phyloP scores from a whole-genome alignment of 2,888 invertebrate genomes.

The Tipula vernalis region DNA sequence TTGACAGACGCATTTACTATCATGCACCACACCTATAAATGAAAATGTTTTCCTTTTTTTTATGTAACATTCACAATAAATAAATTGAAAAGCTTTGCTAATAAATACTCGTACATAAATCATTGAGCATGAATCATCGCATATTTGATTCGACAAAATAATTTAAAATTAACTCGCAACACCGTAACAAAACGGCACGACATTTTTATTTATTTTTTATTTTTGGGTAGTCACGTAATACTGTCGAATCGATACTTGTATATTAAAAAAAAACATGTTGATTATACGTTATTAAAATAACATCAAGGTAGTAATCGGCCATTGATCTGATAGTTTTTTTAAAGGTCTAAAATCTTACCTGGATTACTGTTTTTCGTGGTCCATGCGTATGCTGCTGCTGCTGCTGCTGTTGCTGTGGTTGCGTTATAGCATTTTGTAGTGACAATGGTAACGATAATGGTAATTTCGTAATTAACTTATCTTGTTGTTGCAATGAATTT shows the following conservation, averaged over 20 bases:
- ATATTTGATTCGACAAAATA: not conserved
- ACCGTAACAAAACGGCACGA: not conserved
- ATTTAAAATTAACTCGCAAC: not conserved
- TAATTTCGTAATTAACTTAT: slow-evolving; percentile 36
- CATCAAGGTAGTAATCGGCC: not conserved
- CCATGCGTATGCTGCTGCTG: slow-evolving; percentile 33
- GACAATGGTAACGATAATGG: slow-evolving; percentile 37
- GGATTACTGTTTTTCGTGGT: slow-evolving; percentile 35
- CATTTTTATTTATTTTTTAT: not conserved
- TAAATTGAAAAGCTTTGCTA: not conserved
- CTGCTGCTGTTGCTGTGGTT: slow-evolving; percentile 32
- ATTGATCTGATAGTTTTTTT: not conserved
- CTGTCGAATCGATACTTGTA: not conserved
- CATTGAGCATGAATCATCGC: not conserved
- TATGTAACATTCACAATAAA: not conserved
- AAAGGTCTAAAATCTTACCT: slow-evolving; percentile 23
- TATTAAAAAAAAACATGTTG: not conserved
- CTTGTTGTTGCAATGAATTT: slow-evolving; percentile 40
- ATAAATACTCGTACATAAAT: not conserved
- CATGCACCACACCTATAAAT: not conserved
- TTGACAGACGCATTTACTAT: not conserved
- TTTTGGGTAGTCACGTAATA: not conserved
- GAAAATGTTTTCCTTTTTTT: not conserved
- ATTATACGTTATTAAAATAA: not conserved
- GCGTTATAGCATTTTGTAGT: slow-evolving; percentile 26